These are phyloP conservation scores for Trematocara stigmaticum DNA, from an alignment of 2,113 vertebrate species.

Conservation along the genomic window DNA sequence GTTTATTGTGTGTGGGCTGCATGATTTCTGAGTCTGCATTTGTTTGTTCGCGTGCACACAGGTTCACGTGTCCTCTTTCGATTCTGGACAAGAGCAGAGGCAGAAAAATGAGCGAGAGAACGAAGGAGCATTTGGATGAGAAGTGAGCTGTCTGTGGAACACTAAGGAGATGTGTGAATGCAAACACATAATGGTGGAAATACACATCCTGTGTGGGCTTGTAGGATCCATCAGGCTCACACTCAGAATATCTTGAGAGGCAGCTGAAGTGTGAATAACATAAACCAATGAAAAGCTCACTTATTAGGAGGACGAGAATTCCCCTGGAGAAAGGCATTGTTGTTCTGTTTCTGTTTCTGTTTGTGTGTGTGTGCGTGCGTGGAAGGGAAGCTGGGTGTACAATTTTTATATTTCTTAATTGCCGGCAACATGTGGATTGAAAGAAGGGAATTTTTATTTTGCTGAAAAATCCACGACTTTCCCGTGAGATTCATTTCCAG, in stretches of 20 bases:
- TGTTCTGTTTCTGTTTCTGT: background rate
- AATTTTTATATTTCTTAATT: constrained; percentile 18
- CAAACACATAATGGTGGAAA: background rate
- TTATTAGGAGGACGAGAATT: background rate
- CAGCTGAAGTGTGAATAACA: constrained; percentile 20
- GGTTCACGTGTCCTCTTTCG: background rate
- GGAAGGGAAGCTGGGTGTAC: background rate
- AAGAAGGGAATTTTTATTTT: background rate
- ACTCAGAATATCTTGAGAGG: background rate
- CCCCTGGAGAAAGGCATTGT: constrained; percentile 9
- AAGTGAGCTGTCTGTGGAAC: background rate
- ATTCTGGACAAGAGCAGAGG: background rate
- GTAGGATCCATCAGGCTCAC: background rate
- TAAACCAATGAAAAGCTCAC: constrained; percentile 8
- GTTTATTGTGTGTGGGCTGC: background rate
- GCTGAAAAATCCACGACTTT: background rate
- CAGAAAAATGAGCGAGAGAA: background rate
- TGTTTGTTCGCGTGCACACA: background rate
- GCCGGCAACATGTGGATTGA: background rate
- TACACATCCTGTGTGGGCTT: background rate
- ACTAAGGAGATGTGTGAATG: background rate
- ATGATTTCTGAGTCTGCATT: background rate
- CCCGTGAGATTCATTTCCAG: background rate
- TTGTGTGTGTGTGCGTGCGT: background rate
- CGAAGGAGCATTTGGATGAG: background rate